Base-by-base conservation (phyloP, 92 coral and sea anemone species). In the Blastomussa wellsi region DNA sequence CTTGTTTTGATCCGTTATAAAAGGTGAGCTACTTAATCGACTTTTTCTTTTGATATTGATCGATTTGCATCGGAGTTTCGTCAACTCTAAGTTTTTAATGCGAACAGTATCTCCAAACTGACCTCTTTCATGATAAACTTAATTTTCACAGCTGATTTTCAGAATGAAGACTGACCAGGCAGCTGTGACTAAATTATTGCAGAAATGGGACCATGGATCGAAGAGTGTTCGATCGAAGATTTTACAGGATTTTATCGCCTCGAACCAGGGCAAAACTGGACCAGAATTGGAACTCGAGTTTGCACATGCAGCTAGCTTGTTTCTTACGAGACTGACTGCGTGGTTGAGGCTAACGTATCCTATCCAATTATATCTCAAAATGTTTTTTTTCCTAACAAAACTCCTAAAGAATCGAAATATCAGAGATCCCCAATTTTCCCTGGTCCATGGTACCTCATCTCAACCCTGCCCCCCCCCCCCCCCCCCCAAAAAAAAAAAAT, bases 321-420 rank as follows among this genome's bases (percentile, higher is more conserved):
- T 96, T 87, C 88, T 96, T 47, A 96, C 99, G 1, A 90, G 99
- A 82, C 71, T 96, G 17, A 96, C 99, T 70, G 97, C 99, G 5
- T 96, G 99, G 99, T 89, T 96, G 47, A 82, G 99, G 65, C 88
- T 96, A 31, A 92, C 99, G 98, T 96, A 96, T 96, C 98, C 84
- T 92, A 48, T 71, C 78, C 48, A 76, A 9, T 5, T 64, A 67
- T 70, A 8, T 15, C 11, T 36, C 48, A 10, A 3, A 36, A 22
- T 2, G 42, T 5, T n/a, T 65, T 26, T 4, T 5, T 22, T 14
- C 37, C 26, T 17, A 14, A 17, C 26, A 20, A 12, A 28, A 35
- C 47, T 26, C 48, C n/a, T n/a, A n/a, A n/a, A n/a, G n/a, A n/a
- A n/a, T n/a, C n/a, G n/a, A n/a, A n/a, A n/a, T n/a, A n/a, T n/a